Evolutionary conservation across 2,113 vertebrate genomes (phyloP).

Genomic region (Rousettus leschenaultii): DNA sequence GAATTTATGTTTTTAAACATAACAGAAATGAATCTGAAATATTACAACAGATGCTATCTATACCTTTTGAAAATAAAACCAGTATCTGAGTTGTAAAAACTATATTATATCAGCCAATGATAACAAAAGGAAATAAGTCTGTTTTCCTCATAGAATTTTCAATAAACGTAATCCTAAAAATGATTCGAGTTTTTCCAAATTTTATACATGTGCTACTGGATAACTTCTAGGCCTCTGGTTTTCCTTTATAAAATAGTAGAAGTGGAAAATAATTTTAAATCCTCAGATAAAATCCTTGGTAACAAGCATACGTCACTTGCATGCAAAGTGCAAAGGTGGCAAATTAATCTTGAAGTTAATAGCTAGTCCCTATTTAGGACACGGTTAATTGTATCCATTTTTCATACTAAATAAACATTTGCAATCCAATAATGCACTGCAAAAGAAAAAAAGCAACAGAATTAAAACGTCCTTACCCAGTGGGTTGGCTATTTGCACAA

Average conservation of each 20-base stretch:
- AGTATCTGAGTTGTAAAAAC: not conserved
- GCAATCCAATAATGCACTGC: slow-evolving; percentile 17
- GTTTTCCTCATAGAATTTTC: not conserved
- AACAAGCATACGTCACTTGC: not conserved
- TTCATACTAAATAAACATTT: slow-evolving; percentile 45
- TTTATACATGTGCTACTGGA: not conserved
- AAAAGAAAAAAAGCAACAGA: not conserved
- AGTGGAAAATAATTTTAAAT: not conserved
- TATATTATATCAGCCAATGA: not conserved
- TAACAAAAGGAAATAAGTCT: not conserved
- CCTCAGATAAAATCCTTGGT: not conserved
- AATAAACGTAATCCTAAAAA: not conserved
- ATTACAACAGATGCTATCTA: not conserved
- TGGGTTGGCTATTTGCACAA: slow-evolving; percentile 5
- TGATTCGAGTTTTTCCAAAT: not conserved
- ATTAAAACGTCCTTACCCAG: slow-evolving; percentile 11
- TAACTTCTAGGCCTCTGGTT: not conserved
- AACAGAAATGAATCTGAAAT: slow-evolving; percentile 23
- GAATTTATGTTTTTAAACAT: not conserved
- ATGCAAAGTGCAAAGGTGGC: not conserved
- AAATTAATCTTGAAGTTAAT: slow-evolving; percentile 25
- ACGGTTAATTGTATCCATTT: slow-evolving; percentile 37
- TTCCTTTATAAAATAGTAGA: slow-evolving; percentile 27
- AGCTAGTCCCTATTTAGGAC: not conserved
- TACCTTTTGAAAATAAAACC: not conserved